Percentiles rank a stretch among this genome's conserved stretches.
Evolutionary conservation across 2,113 vertebrate genomes (phyloP).

Genomic region (Esox niger): DNA sequence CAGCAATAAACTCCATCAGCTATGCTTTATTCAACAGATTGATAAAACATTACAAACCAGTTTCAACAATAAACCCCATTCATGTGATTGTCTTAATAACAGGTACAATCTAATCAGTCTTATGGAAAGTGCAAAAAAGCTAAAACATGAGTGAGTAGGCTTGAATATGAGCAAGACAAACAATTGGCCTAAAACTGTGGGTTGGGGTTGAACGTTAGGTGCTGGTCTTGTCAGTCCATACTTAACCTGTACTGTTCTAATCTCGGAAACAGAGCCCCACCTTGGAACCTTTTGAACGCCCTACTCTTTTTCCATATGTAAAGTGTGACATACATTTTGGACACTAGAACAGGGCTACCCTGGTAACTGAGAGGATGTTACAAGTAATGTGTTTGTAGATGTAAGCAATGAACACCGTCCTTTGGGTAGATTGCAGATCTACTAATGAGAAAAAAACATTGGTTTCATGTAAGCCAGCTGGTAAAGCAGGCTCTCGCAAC

Average conservation of each 20-base stretch:
- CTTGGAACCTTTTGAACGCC: no score
- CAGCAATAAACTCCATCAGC: background rate
- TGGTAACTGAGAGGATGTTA: background rate
- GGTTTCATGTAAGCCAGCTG: no score
- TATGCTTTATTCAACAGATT: background rate
- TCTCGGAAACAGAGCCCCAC: background rate
- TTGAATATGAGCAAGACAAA: background rate
- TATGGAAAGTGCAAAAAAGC: background rate
- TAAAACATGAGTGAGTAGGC: background rate
- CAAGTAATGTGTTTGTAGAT: no score
- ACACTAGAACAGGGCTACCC: background rate
- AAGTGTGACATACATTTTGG: background rate
- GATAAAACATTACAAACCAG: background rate
- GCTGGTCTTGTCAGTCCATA: background rate
- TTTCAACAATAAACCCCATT: background rate
- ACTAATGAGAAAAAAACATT: no score
- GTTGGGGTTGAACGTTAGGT: background rate
- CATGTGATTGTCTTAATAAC: background rate
- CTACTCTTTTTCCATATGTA: background rate
- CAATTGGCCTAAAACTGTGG: no score
- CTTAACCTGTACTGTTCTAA: background rate
- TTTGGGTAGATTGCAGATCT: no score
- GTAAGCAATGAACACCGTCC: no score
- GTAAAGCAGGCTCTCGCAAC: no score
- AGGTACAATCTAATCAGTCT: background rate